A percentile compares a stretch with the other conserved stretches of the same genome.
Conservation (phyloP, 2,888 invertebrate species). For the Drosophila fungiperda region DNA sequence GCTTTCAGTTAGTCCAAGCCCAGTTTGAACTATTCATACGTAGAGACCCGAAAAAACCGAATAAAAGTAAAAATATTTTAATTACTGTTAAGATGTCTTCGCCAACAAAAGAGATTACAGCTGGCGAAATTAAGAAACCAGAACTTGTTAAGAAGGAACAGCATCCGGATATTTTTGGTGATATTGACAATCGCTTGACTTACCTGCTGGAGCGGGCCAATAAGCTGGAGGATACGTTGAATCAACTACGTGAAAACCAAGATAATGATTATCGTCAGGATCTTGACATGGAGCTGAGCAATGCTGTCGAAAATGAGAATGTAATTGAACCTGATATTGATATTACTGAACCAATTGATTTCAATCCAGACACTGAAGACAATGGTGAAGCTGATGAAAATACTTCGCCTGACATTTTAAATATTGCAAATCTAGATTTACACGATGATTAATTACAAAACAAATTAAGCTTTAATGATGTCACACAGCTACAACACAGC, state of each 20-base stretch:
- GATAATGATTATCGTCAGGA: background rate
- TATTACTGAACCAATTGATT: background rate
- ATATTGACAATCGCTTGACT: conserved; percentile 48
- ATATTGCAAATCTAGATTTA: conserved; percentile 9
- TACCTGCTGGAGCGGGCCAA: conserved; percentile 20
- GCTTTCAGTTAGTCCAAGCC: background rate
- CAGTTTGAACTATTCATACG: background rate
- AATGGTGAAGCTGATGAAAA: background rate
- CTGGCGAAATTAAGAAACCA: background rate
- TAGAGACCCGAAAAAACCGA: background rate
- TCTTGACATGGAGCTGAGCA: background rate
- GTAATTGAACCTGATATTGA: conserved; percentile 1
- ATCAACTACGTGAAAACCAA: conserved; percentile 15
- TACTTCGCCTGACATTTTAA: background rate
- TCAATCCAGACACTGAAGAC: background rate
- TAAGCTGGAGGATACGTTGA: background rate
- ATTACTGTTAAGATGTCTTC: conserved; percentile 28
- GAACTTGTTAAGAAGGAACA: background rate
- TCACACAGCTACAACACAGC: background rate
- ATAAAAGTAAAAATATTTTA: background rate
- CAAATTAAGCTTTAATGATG: background rate
- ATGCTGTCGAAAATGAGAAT: background rate
- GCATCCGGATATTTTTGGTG: conserved; percentile 18
- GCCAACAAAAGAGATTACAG: background rate
- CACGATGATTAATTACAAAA: conserved; percentile 25